Conservation (phyloP, 2,888 invertebrate genomes). For the Troides helena region DNA sequence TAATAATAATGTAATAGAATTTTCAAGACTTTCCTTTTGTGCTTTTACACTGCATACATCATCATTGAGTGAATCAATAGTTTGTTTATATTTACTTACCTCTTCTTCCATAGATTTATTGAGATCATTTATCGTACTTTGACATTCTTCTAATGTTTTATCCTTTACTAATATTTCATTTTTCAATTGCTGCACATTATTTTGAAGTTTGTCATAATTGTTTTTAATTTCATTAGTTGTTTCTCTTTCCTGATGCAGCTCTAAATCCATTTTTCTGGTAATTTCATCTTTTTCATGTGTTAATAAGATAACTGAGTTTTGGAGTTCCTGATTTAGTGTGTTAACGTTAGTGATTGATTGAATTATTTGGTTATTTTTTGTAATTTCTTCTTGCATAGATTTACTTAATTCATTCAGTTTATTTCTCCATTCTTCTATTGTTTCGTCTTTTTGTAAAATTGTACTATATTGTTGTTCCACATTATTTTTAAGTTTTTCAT, state of each 20-base stretch:
- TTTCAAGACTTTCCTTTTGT: neutral
- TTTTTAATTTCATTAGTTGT: neutral
- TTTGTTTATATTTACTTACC: constrained; percentile 3
- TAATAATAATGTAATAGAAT: neutral
- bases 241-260: constrained; percentile 18
- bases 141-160: constrained; percentile 10
- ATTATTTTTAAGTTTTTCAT: constrained; percentile 3
- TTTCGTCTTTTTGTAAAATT: constrained; percentile 16
- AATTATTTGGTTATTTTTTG: constrained; percentile 2
- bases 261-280: constrained; percentile 20
- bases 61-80: neutral
- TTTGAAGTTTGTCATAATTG: constrained; percentile 1
- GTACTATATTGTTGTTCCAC: neutral
- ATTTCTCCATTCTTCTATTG: constrained; percentile 8
- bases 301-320: neutral
- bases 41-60: constrained; percentile 6
- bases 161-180: neutral
- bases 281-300: constrained; percentile 9
- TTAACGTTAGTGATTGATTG: constrained; percentile 1
- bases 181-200: constrained; percentile 4
- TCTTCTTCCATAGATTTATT: constrained; percentile 17
- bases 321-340: neutral
- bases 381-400: constrained; percentile 4
- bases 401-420: constrained; percentile 39
- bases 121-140: constrained; percentile 9